A percentile compares a stretch with the other conserved stretches of the same genome.
phyloP scores from a whole-genome alignment of 2,113 vertebrate species.

The Microcebus lehilahytsara region DNA sequence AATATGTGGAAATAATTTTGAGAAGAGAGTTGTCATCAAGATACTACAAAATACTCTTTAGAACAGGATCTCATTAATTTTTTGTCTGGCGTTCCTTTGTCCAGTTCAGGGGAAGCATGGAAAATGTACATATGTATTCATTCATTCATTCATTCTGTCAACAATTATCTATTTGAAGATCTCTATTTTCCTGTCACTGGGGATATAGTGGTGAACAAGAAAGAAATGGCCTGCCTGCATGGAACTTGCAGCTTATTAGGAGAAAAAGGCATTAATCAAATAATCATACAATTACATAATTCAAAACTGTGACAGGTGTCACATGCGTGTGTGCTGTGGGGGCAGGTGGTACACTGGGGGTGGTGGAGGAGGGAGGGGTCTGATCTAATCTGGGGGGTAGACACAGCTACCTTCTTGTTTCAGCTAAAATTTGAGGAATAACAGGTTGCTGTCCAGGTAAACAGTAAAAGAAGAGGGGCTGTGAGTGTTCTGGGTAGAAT shows the following conservation, averaged over 20 bases:
- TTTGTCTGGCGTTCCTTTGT: conserved; percentile 27
- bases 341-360: background rate
- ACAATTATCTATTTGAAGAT: background rate
- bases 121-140: background rate
- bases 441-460: background rate
- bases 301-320: background rate
- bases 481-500: background rate
- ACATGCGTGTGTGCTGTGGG: background rate
- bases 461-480: background rate
- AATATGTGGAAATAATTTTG: conserved; percentile 38
- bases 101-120: background rate
- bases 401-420: background rate
- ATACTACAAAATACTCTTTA: background rate
- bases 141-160: background rate
- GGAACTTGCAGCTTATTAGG: background rate
- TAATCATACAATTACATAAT: background rate
- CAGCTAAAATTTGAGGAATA: background rate
- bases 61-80: background rate
- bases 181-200: background rate
- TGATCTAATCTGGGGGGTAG: background rate
- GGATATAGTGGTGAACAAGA: background rate
- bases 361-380: background rate
- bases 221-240: background rate
- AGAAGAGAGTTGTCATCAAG: background rate
- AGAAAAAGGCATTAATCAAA: background rate